These are phyloP conservation scores for Polydrusus pterygomalis DNA, from an alignment of 2,888 invertebrate genomes.

Conservation along the genomic window DNA sequence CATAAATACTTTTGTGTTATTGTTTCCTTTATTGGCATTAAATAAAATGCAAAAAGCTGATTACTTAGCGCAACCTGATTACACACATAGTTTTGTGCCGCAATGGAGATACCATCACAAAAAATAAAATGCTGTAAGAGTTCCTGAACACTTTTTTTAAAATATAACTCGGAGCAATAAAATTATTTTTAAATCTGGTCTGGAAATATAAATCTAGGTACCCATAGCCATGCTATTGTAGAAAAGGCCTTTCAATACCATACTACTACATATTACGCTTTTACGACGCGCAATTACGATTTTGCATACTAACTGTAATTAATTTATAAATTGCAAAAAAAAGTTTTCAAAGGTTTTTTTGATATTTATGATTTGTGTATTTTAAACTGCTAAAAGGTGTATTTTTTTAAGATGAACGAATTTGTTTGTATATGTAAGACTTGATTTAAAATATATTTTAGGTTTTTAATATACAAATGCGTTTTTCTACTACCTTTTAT, in stretches of 20 bases:
- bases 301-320: slow-evolving; percentile 1
- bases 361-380: background rate
- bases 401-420: slow-evolving; percentile 22
- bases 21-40: no score
- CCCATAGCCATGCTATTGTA: background rate
- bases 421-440: slow-evolving; percentile 35
- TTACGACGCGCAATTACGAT: slow-evolving; percentile 13
- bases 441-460: slow-evolving; percentile 35
- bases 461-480: slow-evolving; percentile 22
- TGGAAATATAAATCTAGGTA: background rate
- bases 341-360: background rate
- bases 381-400: slow-evolving; percentile 30
- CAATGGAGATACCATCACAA: no score
- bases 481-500: background rate
- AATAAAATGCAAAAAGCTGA: no score
- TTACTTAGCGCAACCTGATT: no score
- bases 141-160: no score
- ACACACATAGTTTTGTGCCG: no score
- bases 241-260: slow-evolving; percentile 4
- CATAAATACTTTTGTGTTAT: no score
- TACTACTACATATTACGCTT: slow-evolving; percentile 9
- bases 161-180: no score
- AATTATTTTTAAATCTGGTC: background rate
- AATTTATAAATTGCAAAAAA: slow-evolving; percentile 23
- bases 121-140: no score